Base-by-base conservation (phyloP, 2,797 vertebrate species). In the Xenentodon cancila region DNA sequence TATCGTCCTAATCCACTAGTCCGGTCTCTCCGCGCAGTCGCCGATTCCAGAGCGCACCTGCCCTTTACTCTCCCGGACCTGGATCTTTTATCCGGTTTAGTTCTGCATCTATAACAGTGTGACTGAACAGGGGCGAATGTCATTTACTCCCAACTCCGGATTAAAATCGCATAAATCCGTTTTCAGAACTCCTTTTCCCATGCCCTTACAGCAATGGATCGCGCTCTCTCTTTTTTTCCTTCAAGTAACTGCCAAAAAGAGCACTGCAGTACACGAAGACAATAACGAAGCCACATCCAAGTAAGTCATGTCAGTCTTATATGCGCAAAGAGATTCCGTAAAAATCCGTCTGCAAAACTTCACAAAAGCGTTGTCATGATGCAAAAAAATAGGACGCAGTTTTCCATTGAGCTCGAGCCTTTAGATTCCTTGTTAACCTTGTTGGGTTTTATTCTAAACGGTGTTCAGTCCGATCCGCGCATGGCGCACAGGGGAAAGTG, bases 41-140 rank as follows among this genome's bases (percentile, higher is more conserved):
- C 84, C 72, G 85, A 84, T 67, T 84, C 86, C 75, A 72, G 75
- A 77, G 84, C 88, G 89, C 90, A 91, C 89, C 88, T 88, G 84
- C 80, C 83, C 75, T 78, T 73, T 80, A 66, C 82, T 79, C 85
- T 86, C 80, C 87, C 80, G 82, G 85, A 85, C 78, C 82, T 65
- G 73, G 69, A 58, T 72, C 68, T 32, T 71, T 59, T 79, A 81
- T 78, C 77, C 78, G 65, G 59, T 73, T 81, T 52, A 81, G 64
- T 81, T 81, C 73, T 82, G 81, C 81, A 61, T 72, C 32, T 79
- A 44, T 49, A 62, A 68, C 77, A 70, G 70, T 48, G 5, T 57
- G 68, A 48, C 54, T 32, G 59, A 75, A 82, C 65, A 75, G 75
- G 50, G 47, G 46, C 40, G 46, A 89, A 79, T 90, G 77, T 83